Percentiles rank a stretch among this genome's conserved stretches.
Conservation (phyloP, 2,888 invertebrate species). For the Drosophila nr. perissopoda region DNA sequence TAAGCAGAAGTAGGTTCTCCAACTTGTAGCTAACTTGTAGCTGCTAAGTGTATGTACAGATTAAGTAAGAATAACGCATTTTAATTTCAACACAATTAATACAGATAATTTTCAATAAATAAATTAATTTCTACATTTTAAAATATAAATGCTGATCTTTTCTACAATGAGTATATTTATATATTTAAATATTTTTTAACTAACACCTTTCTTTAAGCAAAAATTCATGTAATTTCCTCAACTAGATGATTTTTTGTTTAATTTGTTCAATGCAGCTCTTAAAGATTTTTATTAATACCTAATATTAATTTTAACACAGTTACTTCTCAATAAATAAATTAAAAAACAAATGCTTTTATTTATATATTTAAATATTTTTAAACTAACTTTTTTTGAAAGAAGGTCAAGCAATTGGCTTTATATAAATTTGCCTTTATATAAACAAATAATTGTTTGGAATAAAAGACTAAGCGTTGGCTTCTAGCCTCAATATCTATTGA, state of each 20-base stretch:
- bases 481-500: background rate
- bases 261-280: background rate
- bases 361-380: no score
- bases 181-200: no score
- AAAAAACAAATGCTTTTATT: no score
- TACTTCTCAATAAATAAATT: no score
- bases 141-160: background rate
- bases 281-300: background rate
- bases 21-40: background rate
- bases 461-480: background rate
- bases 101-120: background rate
- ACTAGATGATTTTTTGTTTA: no score
- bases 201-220: no score
- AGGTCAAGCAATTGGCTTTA: background rate
- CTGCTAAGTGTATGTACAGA: background rate
- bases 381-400: background rate
- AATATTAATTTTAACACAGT: no score
- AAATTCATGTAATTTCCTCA: no score
- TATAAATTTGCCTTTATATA: background rate
- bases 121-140: background rate
- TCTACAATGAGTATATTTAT: no score
- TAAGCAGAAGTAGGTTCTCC: background rate
- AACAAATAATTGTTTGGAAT: background rate
- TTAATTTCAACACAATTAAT: background rate
- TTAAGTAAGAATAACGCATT: background rate